Base-by-base conservation (phyloP, 2,888 invertebrate species). In the Metalampra italica region DNA sequence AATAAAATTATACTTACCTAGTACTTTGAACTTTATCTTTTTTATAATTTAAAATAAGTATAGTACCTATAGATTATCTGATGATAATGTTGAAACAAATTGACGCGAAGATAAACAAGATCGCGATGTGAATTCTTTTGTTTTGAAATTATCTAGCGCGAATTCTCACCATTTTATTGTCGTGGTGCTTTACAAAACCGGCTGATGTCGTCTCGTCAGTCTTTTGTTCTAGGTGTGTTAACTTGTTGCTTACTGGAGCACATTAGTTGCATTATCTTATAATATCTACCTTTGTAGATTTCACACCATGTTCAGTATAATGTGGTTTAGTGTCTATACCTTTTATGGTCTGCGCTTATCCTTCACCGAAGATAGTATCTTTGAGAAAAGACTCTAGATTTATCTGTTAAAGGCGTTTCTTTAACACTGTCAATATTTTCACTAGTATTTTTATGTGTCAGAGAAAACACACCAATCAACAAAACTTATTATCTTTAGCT, bases 51-150 rank as follows among this genome's bases (percentile, higher is more conserved):
- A 22, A 22, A 22, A 22, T 22, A 22, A n/a, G 30, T 7, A 30
- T 30, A 30, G 8, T 30, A 30, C 8, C 30, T 30, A 8, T 30
- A 30, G 30, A 36, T 3, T 12, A 15, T 34, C 36, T 14, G 14
- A 34, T 15, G 14, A 13, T 32, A 3, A 14, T 11, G 32, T 15
- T 15, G 34, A 34, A 34, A 43, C 43, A 34, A 15, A 34, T 14
- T 43, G 14, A 30, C 43, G 9, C 11, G 34, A 43, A 43, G 43
- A 43, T 43, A 41, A 32, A 34, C 47, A 49, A 43, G 40, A 46
- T 57, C 49, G 44, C 41, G 51, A 51, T 52, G 52, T 51, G 58
- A 57, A 65, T 66, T 65, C 60, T 63, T 64, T 71, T 68, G 65
- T 66, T 66, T 14, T 9, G 34, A 43, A 34, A 43, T 43, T 43